Base-by-base conservation (phyloP, 2,888 invertebrate species). In the Phania funesta region DNA sequence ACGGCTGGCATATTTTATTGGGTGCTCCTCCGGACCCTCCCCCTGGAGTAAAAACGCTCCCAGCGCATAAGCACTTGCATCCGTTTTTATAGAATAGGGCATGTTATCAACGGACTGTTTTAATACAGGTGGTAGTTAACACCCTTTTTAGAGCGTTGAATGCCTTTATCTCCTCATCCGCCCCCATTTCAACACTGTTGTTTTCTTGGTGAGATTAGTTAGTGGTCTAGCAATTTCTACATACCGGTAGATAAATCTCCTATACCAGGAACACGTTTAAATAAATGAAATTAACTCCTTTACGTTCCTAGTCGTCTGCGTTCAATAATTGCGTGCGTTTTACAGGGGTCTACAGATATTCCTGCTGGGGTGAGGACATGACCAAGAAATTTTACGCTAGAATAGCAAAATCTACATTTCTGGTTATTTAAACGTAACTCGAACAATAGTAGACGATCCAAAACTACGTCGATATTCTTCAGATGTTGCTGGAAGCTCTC, bases 1-100 rank as follows among this genome's bases (percentile, higher is more conserved):
- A 9, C 87, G 78, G 46, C 86, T 86, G 1, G 86, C 86, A 54
- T 65, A 79, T 62, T 80, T 75, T 13, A 75, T 58, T 1, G 64
- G 80, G 16, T 80, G 75, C 22, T 74, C 68, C 3, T 62, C 38
- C 7, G 54, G 2, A 22, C 44, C 62, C 79, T 80, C 62, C 54
- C 58, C 71, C 58, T 71, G 71, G 62, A 73, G 41, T 62, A 64
- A 52, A 64, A 52, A 62, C 16, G 62, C 64, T 41, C 62, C 62
- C 0, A 73, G 20, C 3, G 58, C 56, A 22, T 75, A 65, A 7
- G 50, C 48, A 50, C 67, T 67, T 0, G 67, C 58, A 29, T 65
- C 75, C 0, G 75, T 65, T 54, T 62, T 77, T 20, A 68, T 68
- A 4, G 24, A 32, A 22, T 56, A 80, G 0, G 74, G 64, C 44